Evolutionary conservation across 1,140 invertebrate species (phyloP), one percentile per base, ranked within the genome.

Genomic region (Trissolcus basalis): DNA sequence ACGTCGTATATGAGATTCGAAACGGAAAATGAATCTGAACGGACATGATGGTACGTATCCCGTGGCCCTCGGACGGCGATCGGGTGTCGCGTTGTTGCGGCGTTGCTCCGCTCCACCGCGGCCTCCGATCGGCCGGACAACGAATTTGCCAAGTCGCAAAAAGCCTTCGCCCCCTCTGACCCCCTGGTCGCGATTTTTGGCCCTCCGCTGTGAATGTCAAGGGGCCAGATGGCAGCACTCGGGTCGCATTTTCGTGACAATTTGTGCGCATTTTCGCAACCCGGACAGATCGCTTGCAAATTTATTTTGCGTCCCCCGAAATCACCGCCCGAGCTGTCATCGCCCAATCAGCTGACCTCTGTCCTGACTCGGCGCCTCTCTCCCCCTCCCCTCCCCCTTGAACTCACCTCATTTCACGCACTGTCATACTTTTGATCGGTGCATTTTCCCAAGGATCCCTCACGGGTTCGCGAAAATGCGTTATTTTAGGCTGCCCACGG

Each of bases 21-120:
- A 83, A 88, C 85, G 84, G 89, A 92, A 92, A 92, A 94, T 94
- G 93, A 93, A 92, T 91, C 92, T 93, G 92, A 93, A 92, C 91
- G 92, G 92, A 90, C 93, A 94, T 92, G 93, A 94, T 92, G 93
- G 93, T 93, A 90, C 89, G 91, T 89, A 73, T 71, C 50, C 73
- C 80, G 72, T 77, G 75, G 77, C 67, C 77, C 49, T 61, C 61
- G 54, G 78, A 56, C 19, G 51, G 63, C 75, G 70, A 60, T 74
- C 58, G 15, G 48, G 51, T 14, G 15, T 60, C 59, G 58, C 63
- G 68, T 59, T 63, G 60, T 71, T 6, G 5, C 5, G 33, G 5
- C 33, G 5, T 5, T 35, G 64, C 50, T n/a, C n/a, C n/a, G n/a
- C 14, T 5, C 11, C 16, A 15, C 4, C 27, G 27, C 27, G 32